Base-by-base conservation (phyloP, 2,888 invertebrate genomes). In the Charanyca ferruginea region DNA sequence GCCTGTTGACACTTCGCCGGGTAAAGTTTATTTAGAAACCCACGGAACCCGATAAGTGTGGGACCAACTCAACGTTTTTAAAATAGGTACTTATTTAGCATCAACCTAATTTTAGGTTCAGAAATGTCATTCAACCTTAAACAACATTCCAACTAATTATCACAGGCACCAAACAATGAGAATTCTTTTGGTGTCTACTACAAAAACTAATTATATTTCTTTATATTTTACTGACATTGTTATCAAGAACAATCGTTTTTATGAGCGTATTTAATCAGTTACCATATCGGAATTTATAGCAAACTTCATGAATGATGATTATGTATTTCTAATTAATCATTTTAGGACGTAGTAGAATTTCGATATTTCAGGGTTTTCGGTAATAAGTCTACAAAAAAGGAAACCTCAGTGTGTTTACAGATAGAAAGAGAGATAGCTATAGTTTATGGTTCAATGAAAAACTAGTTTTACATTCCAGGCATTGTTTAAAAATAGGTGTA, bases 241-340 rank as follows among this genome's bases (percentile, higher is more conserved):
- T 61, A 77, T 49, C 44, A 62, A 61, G 42, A 71, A 77, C 48
- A 49, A 76, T 53, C 2, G 28, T 16, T 71, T 59, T 41, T 23
- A 44, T 38, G 38, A 22, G 13, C 18, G 18, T 60, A 44, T 70
- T 52, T 77, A 71, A 71, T 71, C 20, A 38, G 53, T 60, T 42
- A 60, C 53, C 44, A 67, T 41, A 70, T 52, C 51, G 52, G 59
- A 28, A 57, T 47, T 55, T 68, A 18, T 38, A 23, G 25, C 47
- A 53, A 65, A 44, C 25, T 22, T 18, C 7, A 72, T 63, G 18
- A 63, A 32, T 9, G 23, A 47, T 25, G 11, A 32, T 32, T 11
- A 69, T n/a, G 4, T 32, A 32, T 47, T 32, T 20, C n/a, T 41
- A 62, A 73, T 41, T 72, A 62, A 32, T 18, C n/a, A 63, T 20